Conservation (phyloP, 1,140 invertebrate species). For the Sipha flava region DNA sequence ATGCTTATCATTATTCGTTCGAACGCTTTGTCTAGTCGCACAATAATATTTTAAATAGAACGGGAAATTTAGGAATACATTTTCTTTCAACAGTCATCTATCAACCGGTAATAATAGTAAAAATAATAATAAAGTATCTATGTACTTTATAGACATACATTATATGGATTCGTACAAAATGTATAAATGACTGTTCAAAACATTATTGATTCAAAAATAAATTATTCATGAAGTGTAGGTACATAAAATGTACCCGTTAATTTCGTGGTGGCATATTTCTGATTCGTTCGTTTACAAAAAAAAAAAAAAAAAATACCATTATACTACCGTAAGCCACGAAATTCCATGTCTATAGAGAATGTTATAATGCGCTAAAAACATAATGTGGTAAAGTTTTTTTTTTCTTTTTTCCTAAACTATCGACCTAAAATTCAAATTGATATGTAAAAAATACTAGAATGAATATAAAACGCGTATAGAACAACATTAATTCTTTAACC, state of each 20-base stretch:
- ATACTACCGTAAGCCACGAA: neutral
- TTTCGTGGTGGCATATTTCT: constrained; percentile 13
- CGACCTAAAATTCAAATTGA: constrained; percentile 6
- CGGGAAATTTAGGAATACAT: neutral
- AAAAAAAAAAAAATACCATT: neutral
- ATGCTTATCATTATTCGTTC: neutral
- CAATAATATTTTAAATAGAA: neutral
- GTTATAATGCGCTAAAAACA: neutral
- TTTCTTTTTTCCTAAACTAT: too few species aligned
- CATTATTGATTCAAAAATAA: constrained; percentile 12
- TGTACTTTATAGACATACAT: neutral
- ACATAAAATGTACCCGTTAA: neutral
- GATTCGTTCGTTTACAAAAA: constrained; percentile 16
- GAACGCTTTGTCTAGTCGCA: neutral
- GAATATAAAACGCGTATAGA: neutral
- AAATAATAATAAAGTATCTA: neutral
- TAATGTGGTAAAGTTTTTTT: neutral
- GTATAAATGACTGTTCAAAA: neutral
- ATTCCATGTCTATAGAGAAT: neutral
- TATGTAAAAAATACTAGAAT: neutral
- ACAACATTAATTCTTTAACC: neutral
- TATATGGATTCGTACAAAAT: neutral
- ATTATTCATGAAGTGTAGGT: constrained; percentile 25
- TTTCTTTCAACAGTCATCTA: constrained; percentile 1
- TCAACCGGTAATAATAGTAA: neutral